Base-by-base conservation (phyloP, 2,113 vertebrate species). In the Hystrix brachyura region DNA sequence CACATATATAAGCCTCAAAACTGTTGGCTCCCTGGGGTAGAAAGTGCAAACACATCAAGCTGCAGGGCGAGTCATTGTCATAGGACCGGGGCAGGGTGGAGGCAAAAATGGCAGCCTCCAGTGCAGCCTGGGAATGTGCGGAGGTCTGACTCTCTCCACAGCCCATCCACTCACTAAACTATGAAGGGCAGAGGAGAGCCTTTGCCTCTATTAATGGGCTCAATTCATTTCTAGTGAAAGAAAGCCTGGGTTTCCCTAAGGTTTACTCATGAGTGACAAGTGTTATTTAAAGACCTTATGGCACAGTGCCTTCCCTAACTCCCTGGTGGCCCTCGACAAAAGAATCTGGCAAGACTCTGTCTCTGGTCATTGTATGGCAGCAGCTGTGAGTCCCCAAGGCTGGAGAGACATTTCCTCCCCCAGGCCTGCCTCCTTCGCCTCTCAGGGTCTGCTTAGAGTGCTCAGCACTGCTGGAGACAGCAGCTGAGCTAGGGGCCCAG, bases 221-320 rank as follows among this genome's bases (percentile, higher is more conserved):
- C 91, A 84, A 51, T 94, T 90, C 60, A 74, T 87, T 85, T 80
- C 85, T 81, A 69, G 29, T 84, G 64, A 95, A 92, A 96, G 90
- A 86, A 94, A 92, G 55, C 53, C 84, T 51, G 57, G 10, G 46
- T 51, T 96, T 94, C 62, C 48, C 82, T 53, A n/a, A 72, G 29
- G 65, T 97, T 97, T 96, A 74, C 87, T 95, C 87, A 62, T 80
- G 94, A 95, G 78, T 90, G 87, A 96, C 87, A 89, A 90, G 38
- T 13, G 48, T 80, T 93, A 94, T 92, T 95, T 83, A 90, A 96
- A 90, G 93, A 65, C 19, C 46, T 92, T 60, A 13, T 60, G 76
- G 57, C 95, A 95, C 88, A 97, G 71, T 94, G 93, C 71, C 69
- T 92, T 48, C 62, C 59, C 34, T 29, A 92, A 81, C 60, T 93